phyloP scores from a whole-genome alignment of 2,797 vertebrate genomes.

The Anas georgica region DNA sequence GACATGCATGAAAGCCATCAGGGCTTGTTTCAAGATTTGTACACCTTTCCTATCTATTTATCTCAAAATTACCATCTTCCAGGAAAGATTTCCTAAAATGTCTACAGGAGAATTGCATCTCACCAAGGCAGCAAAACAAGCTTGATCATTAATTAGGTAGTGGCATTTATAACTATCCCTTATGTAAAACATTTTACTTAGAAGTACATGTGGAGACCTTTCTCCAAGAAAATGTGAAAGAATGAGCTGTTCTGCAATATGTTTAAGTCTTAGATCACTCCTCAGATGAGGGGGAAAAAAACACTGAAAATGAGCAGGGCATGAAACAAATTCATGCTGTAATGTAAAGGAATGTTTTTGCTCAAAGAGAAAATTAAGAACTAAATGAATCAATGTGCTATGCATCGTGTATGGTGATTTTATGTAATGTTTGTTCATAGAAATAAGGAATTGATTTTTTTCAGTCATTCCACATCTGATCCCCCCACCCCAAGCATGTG shows the following conservation, averaged over 20 bases:
- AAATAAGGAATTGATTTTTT: constrained; percentile 68
- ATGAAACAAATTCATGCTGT: constrained; percentile 81
- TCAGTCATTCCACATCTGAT: constrained; percentile 65
- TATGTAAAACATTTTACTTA: background rate
- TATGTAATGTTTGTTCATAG: constrained; percentile 77
- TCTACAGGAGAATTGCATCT: background rate
- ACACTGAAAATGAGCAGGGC: constrained; percentile 79
- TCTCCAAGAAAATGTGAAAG: constrained; percentile 20
- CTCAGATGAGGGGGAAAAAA: constrained; percentile 71
- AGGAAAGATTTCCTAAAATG: constrained; percentile 14
- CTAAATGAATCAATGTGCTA: constrained; percentile 80
- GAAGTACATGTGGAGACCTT: constrained; percentile 32
- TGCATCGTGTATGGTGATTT: constrained; percentile 76
- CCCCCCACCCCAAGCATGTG: constrained; percentile 47
- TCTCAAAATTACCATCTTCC: constrained; percentile 8
- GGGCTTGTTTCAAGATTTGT: background rate
- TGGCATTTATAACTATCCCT: constrained; percentile 6
- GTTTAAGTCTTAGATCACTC: constrained; percentile 45
- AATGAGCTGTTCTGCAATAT: background rate
- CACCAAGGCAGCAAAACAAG: constrained; percentile 33
- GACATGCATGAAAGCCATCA: background rate
- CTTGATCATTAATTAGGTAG: background rate
- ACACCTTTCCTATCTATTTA: background rate
- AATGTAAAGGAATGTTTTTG: constrained; percentile 80
- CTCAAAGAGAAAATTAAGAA: constrained; percentile 79